These are phyloP conservation scores for Platichthys stellatus DNA, from an alignment of 2,113 vertebrate genomes.

Conservation along the genomic window DNA sequence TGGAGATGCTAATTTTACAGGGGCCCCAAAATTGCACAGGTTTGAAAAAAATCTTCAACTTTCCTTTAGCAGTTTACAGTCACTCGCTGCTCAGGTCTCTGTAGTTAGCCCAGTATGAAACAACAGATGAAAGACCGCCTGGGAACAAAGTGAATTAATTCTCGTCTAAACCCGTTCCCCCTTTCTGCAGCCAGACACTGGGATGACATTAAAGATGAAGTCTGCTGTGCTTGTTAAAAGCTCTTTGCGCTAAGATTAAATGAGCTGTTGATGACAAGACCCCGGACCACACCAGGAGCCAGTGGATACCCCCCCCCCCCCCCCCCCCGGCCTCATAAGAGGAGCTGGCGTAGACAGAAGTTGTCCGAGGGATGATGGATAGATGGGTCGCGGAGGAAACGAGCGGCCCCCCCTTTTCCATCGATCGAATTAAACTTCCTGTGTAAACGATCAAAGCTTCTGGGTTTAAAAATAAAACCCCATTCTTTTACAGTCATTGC, in stretches of 20 bases:
- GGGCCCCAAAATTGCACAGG: slow-evolving; percentile 3
- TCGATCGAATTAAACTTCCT: slow-evolving; percentile 71
- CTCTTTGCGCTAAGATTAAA: slow-evolving; percentile 49
- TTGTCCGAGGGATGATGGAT: slow-evolving; percentile 32
- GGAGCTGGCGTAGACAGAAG: slow-evolving; percentile 24
- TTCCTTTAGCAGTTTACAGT: slow-evolving; percentile 2
- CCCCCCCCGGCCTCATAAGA: slow-evolving; percentile 36
- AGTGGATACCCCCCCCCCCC: slow-evolving; percentile 18
- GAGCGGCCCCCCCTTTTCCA: slow-evolving; percentile 48
- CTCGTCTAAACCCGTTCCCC: slow-evolving; percentile 1
- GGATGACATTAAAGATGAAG: slow-evolving; percentile 35
- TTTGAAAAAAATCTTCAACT: slow-evolving; percentile 22
- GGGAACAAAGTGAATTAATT: slow-evolving; percentile 38
- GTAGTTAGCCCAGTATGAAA: slow-evolving; percentile 17
- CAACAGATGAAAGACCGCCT: slow-evolving; percentile 28
- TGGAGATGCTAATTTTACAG: slow-evolving; percentile 33
- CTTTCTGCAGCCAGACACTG: slow-evolving; percentile 21
- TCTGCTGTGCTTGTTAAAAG: slow-evolving; percentile 45
- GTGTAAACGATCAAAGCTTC: slow-evolving; percentile 70
- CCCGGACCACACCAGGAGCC: slow-evolving; percentile 46
- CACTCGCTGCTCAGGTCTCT: slow-evolving; percentile 9
- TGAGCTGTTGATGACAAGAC: slow-evolving; percentile 21
- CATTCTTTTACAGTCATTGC: slow-evolving; percentile 67
- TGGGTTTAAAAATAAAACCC: slow-evolving; percentile 65
- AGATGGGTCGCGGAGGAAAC: slow-evolving; percentile 34